Conservation (phyloP, 2,113 vertebrate species). For the Xerus inauris region DNA sequence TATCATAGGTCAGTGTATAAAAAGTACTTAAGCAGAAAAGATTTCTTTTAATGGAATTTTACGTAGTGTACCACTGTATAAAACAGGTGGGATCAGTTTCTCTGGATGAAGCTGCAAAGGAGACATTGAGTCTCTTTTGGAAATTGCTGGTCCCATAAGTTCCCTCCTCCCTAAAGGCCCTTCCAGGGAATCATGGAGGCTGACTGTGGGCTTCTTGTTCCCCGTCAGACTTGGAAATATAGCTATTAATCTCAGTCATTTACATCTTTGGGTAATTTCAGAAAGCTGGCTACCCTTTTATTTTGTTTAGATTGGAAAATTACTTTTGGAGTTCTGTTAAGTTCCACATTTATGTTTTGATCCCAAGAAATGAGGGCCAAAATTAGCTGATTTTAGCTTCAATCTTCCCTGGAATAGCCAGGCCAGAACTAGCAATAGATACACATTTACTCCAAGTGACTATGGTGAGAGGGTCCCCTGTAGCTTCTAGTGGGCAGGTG, state of each 20-base stretch:
- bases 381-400: neutral
- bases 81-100: neutral
- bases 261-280: neutral
- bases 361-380: neutral
- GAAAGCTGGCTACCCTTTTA: neutral
- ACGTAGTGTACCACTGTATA: neutral
- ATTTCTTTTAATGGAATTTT: neutral
- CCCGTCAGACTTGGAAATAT: neutral
- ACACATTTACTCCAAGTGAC: neutral
- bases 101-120: neutral
- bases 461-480: neutral
- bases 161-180: neutral
- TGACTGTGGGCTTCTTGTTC: neutral
- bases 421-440: neutral
- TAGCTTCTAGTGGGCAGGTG: neutral
- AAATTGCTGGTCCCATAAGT: neutral
- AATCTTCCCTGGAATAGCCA: neutral
- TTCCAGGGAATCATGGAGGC: neutral
- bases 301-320: neutral
- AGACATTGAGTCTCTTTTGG: neutral
- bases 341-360: neutral
- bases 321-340: neutral
- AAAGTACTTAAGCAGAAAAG: neutral
- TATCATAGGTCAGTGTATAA: neutral
- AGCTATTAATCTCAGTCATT: neutral